These are phyloP conservation scores for Rhinichthys osculus DNA, from an alignment of 2,797 vertebrate species.

Conservation along the genomic window DNA sequence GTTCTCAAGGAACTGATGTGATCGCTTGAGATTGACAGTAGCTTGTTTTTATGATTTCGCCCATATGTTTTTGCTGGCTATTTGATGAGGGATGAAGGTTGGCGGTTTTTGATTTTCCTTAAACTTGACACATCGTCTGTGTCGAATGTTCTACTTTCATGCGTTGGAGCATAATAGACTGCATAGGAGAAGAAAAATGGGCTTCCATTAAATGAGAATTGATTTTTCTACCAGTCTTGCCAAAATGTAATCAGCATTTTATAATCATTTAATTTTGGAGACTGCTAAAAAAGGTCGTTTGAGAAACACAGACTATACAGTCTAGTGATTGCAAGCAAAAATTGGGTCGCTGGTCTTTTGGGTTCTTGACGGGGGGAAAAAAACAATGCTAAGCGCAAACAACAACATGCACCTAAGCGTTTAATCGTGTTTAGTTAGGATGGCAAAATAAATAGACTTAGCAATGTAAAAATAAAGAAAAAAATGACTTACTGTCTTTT, in stretches of 20 bases:
- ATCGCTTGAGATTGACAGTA: slow-evolving; percentile 34
- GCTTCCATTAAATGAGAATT: slow-evolving; percentile 51
- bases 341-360: slow-evolving; percentile 5
- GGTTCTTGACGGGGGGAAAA: not conserved
- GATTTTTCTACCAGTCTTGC: slow-evolving; percentile 43
- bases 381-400: not conserved
- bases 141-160: slow-evolving; percentile 36
- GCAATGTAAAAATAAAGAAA: not conserved
- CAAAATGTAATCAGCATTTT: slow-evolving; percentile 59
- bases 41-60: slow-evolving; percentile 20
- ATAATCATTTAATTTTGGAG: slow-evolving; percentile 42
- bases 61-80: slow-evolving; percentile 28
- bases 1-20: slow-evolving; percentile 11
- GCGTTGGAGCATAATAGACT: slow-evolving; percentile 26
- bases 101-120: slow-evolving; percentile 13
- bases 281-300: slow-evolving; percentile 10
- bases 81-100: slow-evolving; percentile 19
- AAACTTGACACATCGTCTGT: slow-evolving; percentile 27
- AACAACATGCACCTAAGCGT: not conserved
- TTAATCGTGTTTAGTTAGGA: slow-evolving; percentile 18
- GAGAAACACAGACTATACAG: slow-evolving; percentile 1
- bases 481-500: not conserved
- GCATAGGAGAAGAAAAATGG: slow-evolving; percentile 42
- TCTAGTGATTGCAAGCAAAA: not conserved
- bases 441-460: slow-evolving; percentile 24